Base-by-base conservation (phyloP, 2,113 vertebrate species). In the Tauraco erythrolophus region DNA sequence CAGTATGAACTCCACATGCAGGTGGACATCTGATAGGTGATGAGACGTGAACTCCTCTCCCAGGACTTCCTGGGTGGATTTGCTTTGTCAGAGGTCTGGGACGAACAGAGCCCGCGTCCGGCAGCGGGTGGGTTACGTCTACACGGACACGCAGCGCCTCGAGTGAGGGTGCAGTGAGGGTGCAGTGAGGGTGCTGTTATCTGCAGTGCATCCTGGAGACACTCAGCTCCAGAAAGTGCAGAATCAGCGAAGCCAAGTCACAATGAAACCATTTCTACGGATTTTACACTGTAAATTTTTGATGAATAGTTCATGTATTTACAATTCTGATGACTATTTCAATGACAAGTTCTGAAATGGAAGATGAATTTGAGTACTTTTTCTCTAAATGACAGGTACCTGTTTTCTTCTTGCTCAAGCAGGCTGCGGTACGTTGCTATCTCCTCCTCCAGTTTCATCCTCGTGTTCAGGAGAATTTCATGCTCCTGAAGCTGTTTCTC, bases 381-480 rank as follows among this genome's bases (percentile, higher is more conserved):
- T 89, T 27, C 37, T 82, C 68, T n/a, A 24, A 12, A 31, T 8
- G 31, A 11, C 0, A 1, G 53, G 96, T 98, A 99, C 99, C 99
- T 99, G 98, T 98, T 98, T 97, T 99, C 99, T 77, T 99, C 99
- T 21, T 98, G 97, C 65, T 99, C 99, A 53, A 99, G 97, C 54
- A 99, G 98, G 39, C 96, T 98, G 58, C 99, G 98, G 23, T 99
- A 99, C 0, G 99, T 99, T 9, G 98, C 89, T n/a, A 99, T 99
- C 97, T 99, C 99, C 64, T 98, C 98, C 95, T 99, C 99, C 95
- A 99, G 98, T 85, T 98, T 99, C 99, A 99, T 99, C 96, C 99
- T 99, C 0, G 99, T 99, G 98, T 99, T 99, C 94, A 99, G 99
- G 64, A 99, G 98, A 94, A 98, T 97, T 90, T 98, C 97, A 7